A percentile compares a stretch with the other conserved stretches of the same genome.
These are phyloP conservation scores for Acanthosoma haemorrhoidale DNA, from an alignment of 2,888 invertebrate species.

Conservation along the genomic window DNA sequence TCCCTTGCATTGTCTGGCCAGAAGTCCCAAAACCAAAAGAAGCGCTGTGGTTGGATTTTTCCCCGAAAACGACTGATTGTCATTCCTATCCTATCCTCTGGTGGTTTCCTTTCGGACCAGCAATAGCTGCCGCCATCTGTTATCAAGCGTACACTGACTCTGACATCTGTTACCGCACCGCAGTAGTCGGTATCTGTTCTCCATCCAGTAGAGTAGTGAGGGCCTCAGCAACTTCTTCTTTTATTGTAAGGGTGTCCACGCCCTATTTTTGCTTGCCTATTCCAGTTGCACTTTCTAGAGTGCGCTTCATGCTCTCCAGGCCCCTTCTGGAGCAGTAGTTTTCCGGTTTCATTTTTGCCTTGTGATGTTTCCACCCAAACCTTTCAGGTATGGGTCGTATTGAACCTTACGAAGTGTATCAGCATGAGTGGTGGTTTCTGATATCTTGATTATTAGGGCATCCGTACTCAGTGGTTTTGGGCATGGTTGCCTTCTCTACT, in stretches of 20 bases:
- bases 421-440: not conserved
- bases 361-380: not conserved
- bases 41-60: not conserved
- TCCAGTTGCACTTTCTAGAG: not conserved
- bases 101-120: not conserved
- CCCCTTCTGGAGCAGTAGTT: too few relatives aligned
- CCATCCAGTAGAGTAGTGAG: not conserved
- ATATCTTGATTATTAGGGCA: not conserved
- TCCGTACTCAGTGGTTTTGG: not conserved
- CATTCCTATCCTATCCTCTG: not conserved
- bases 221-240: not conserved
- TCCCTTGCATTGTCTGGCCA: too few relatives aligned
- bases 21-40: not conserved
- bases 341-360: not conserved
- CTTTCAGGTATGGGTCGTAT: not conserved
- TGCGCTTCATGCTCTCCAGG: not conserved
- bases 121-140: too few relatives aligned
- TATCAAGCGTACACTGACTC: too few relatives aligned
- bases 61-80: not conserved
- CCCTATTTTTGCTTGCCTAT: not conserved
- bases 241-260: not conserved
- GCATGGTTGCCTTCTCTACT: not conserved
- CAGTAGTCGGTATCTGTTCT: conserved; percentile 46
- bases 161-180: too few relatives aligned
- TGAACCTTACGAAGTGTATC: not conserved